phyloP scores from a whole-genome alignment of 2,888 invertebrate species.

The Chloroclysta siterata region DNA sequence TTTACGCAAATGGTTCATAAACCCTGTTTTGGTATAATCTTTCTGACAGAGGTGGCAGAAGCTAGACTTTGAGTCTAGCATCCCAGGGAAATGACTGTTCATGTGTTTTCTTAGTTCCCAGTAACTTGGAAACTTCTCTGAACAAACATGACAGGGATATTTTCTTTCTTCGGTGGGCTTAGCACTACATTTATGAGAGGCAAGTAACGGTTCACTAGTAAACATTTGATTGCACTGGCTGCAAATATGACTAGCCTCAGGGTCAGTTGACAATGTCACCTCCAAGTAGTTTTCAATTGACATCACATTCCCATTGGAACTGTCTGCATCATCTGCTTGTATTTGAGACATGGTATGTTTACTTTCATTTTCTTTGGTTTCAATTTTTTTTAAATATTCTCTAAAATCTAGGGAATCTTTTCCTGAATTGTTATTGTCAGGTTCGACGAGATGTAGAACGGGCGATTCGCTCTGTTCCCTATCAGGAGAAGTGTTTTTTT shows the following conservation, averaged over 20 bases:
- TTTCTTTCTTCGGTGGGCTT: slow-evolving; percentile 80
- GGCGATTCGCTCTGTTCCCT: slow-evolving; percentile 78
- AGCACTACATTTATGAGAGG: slow-evolving; percentile 75
- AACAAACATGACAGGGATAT: slow-evolving; percentile 81
- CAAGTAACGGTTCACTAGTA: slow-evolving; percentile 73
- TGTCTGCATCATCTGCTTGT: slow-evolving; percentile 75
- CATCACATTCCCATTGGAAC: slow-evolving; percentile 80
- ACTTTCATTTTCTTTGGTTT: slow-evolving; percentile 73
- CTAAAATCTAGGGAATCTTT: slow-evolving; percentile 73
- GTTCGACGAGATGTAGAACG: slow-evolving; percentile 77
- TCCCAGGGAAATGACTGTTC: slow-evolving; percentile 81
- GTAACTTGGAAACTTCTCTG: slow-evolving; percentile 80
- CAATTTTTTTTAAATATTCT: slow-evolving; percentile 73
- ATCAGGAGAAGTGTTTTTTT: slow-evolving; percentile 74
- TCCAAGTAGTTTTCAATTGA: slow-evolving; percentile 83
- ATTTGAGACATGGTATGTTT: slow-evolving; percentile 66
- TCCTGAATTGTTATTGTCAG: slow-evolving; percentile 76
- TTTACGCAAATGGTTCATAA: slow-evolving; percentile 82
- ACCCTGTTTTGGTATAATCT: slow-evolving; percentile 82
- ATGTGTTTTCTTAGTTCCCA: slow-evolving; percentile 82
- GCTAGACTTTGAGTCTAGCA: slow-evolving; percentile 82
- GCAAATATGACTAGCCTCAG: slow-evolving; percentile 81
- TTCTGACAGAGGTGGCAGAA: slow-evolving; percentile 84
- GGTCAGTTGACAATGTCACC: slow-evolving; percentile 81
- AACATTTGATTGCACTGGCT: slow-evolving; percentile 82